A percentile compares a stretch with the other conserved stretches of the same genome.
These are phyloP conservation scores for Chloropsis hardwickii DNA, from an alignment of 2,113 vertebrate genomes.

Conservation along the genomic window DNA sequence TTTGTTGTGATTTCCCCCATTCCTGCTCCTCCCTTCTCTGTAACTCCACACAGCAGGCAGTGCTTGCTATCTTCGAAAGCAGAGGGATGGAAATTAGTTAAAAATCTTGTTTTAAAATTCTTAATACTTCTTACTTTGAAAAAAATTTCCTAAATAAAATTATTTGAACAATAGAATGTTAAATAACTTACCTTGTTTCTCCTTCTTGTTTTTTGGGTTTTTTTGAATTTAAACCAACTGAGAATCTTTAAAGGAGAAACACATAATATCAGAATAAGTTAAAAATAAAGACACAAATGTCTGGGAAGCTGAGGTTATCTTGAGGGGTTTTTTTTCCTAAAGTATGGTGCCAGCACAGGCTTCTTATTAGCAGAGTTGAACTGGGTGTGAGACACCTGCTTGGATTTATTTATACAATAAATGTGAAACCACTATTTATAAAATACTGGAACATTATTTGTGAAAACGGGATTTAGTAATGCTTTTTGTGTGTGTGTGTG, in stretches of 20 bases:
- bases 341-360: background rate
- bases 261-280: background rate
- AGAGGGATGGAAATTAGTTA: background rate
- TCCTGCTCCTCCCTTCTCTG: background rate
- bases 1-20: background rate
- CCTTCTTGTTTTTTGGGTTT: background rate
- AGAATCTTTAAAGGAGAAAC: background rate
- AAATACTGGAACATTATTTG: background rate
- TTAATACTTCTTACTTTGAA: background rate
- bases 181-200: background rate
- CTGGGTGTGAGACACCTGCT: background rate
- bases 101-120: background rate
- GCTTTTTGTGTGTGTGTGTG: background rate
- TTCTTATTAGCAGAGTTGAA: background rate
- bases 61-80: background rate
- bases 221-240: background rate
- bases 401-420: background rate
- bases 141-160: background rate
- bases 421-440: background rate
- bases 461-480: background rate
- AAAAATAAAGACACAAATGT: background rate
- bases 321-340: background rate
- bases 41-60: background rate
- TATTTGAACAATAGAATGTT: background rate
- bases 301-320: background rate